phyloP scores from a whole-genome alignment of 2,888 invertebrate species.

The Sarcophaga carnaria region DNA sequence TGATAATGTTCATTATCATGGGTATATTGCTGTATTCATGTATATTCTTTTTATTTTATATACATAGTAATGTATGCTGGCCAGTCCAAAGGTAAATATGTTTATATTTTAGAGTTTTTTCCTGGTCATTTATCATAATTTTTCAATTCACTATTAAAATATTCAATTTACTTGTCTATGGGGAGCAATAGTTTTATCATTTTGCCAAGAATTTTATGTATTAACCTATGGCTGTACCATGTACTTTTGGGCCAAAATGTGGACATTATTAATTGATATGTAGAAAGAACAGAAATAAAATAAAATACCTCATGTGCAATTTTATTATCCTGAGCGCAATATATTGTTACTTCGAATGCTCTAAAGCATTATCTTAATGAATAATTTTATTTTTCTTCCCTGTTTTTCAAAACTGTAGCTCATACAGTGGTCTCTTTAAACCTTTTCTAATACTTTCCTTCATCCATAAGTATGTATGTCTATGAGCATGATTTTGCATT shows the following conservation, averaged over 20 bases:
- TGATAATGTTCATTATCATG: conserved; percentile 56
- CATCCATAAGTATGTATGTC: neutral
- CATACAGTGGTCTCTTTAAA: neutral
- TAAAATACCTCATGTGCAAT: too few species aligned
- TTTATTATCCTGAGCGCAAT: too few species aligned
- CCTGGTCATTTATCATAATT: conserved; percentile 80
- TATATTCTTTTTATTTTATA: conserved; percentile 15
- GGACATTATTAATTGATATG: too few species aligned
- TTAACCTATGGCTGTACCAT: too few species aligned
- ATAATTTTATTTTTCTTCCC: too few species aligned
- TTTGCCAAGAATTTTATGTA: too few species aligned
- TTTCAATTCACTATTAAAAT: conserved; percentile 79
- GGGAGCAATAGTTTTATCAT: conserved; percentile 35
- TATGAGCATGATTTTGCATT: conserved; percentile 74
- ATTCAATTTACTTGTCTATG: conserved; percentile 32
- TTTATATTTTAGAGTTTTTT: conserved; percentile 39
- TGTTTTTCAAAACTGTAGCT: neutral
- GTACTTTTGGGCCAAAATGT: too few species aligned
- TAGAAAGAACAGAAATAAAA: too few species aligned
- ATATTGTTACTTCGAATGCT: too few species aligned
- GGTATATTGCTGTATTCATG: conserved; percentile 5
- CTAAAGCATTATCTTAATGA: too few species aligned
- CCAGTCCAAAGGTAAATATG: conserved; percentile 46
- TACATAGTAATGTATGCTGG: conserved; percentile 30
- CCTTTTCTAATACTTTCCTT: conserved; percentile 5